Percentiles rank a stretch among this genome's conserved stretches.
phyloP scores from a whole-genome alignment of 2,888 invertebrate genomes.

The Mechanitis mazaeus region DNA sequence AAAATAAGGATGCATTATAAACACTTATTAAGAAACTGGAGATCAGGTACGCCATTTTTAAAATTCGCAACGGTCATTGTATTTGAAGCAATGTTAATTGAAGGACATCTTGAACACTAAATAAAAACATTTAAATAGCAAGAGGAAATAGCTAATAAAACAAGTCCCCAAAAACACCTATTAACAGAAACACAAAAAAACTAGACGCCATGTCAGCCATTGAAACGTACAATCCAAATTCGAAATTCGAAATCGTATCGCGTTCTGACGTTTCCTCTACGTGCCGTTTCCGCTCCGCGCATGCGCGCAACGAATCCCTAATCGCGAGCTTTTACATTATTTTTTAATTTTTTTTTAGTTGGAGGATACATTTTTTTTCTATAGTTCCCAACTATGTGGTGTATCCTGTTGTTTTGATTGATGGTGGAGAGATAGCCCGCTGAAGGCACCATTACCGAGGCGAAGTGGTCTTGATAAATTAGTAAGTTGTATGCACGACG shows the following conservation, averaged over 20 bases:
- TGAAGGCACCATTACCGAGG: constrained; percentile 52
- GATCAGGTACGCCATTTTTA: background rate
- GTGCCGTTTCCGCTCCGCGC: constrained; percentile 29
- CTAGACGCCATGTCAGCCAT: constrained; percentile 58
- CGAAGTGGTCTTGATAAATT: constrained; percentile 54
- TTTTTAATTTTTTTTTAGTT: constrained; percentile 36
- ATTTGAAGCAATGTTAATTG: constrained; percentile 5
- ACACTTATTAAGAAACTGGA: background rate
- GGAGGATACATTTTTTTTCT: constrained; percentile 43
- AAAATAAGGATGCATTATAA: constrained; percentile 4
- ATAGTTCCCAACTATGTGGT: constrained; percentile 47
- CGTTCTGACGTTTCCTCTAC: constrained; percentile 60
- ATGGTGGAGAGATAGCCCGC: constrained; percentile 60
- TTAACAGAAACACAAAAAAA: constrained; percentile 38
- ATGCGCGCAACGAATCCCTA: constrained; percentile 67
- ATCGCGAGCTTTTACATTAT: constrained; percentile 57
- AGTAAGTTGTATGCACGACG: constrained; percentile 54
- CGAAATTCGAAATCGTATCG: constrained; percentile 74
- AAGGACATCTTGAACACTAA: background rate
- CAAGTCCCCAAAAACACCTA: constrained; percentile 26
- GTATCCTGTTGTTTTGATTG: constrained; percentile 72
- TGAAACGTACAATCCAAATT: constrained; percentile 66
- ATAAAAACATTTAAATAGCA: constrained; percentile 1
- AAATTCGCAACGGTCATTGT: constrained; percentile 6
- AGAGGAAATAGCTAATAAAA: constrained; percentile 23